Conservation (phyloP, 37 sponge, comb jelly and placozoan species). For the Chondrosia reniformis region DNA sequence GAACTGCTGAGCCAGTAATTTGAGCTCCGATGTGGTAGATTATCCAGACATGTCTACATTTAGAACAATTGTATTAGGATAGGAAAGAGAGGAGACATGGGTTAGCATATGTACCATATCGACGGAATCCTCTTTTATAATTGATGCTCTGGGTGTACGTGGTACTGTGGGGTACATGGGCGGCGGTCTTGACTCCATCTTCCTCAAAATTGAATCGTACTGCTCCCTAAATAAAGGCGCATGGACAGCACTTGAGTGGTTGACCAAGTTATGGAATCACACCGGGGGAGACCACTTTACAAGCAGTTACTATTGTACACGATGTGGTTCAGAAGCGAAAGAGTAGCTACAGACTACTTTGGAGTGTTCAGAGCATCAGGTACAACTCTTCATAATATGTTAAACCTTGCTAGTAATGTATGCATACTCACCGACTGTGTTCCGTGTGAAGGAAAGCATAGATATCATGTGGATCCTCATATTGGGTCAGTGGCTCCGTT, state of each 20-base stretch:
- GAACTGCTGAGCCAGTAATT: constrained; percentile 42
- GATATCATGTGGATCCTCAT: constrained; percentile 20
- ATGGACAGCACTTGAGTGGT: neutral
- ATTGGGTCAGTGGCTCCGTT: neutral
- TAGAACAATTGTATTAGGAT: too few relatives aligned
- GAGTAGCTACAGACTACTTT: too few relatives aligned
- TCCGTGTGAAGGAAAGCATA: constrained; percentile 17
- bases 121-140: too few relatives aligned
- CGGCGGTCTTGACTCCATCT: neutral
- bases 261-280: neutral
- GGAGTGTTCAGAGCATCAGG: too few relatives aligned
- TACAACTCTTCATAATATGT: too few relatives aligned
- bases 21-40: constrained; percentile 48
- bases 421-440: neutral
- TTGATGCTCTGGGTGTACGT: too few relatives aligned
- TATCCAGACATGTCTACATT: too few relatives aligned
- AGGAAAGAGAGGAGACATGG: too few relatives aligned
- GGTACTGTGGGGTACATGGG: too few relatives aligned
- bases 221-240: constrained; percentile 8
- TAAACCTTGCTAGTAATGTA: too few relatives aligned
- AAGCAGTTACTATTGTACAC: neutral
- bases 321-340: too few relatives aligned
- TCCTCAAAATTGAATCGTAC: neutral
- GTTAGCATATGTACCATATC: too few relatives aligned
- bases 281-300: neutral